These are phyloP conservation scores for Muntiacus reevesi DNA, from an alignment of 2,113 vertebrate genomes.

Conservation along the genomic window DNA sequence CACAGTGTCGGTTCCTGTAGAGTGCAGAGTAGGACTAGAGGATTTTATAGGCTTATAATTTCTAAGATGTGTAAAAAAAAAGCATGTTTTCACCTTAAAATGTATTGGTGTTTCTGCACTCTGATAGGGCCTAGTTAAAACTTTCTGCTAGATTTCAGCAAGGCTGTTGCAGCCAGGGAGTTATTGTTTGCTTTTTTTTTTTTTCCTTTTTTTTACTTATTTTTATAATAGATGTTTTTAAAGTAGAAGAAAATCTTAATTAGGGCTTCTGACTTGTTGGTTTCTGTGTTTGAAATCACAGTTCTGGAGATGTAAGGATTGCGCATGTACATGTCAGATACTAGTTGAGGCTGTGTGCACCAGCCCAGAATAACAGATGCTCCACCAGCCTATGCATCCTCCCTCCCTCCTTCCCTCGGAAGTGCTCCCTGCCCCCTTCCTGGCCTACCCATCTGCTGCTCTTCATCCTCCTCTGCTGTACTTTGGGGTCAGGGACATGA, in stretches of 20 bases:
- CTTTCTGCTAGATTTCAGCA: constrained; percentile 62
- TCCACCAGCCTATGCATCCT: neutral
- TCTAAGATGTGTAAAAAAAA: constrained; percentile 52
- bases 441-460: neutral
- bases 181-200: constrained; percentile 25
- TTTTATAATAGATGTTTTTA: neutral
- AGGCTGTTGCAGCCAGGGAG: constrained; percentile 37
- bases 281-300: constrained; percentile 42
- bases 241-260: constrained; percentile 4
- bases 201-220: neutral
- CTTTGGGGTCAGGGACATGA: neutral
- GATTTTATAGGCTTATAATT: constrained; percentile 16
- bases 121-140: constrained; percentile 63
- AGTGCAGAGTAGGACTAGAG: constrained; percentile 32
- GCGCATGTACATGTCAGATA: neutral
- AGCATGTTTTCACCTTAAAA: constrained; percentile 37
- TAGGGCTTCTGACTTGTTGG: constrained; percentile 33
- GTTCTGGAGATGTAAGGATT: constrained; percentile 65
- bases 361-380: neutral
- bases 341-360: constrained; percentile 8
- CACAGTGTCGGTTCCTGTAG: constrained; percentile 38
- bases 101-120: constrained; percentile 53
- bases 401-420: neutral
- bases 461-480: neutral
- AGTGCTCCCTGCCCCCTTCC: neutral